These are phyloP conservation scores for Aphelenchoides fujianensis DNA, from an alignment of 1,140 invertebrate genomes.

Conservation along the genomic window DNA sequence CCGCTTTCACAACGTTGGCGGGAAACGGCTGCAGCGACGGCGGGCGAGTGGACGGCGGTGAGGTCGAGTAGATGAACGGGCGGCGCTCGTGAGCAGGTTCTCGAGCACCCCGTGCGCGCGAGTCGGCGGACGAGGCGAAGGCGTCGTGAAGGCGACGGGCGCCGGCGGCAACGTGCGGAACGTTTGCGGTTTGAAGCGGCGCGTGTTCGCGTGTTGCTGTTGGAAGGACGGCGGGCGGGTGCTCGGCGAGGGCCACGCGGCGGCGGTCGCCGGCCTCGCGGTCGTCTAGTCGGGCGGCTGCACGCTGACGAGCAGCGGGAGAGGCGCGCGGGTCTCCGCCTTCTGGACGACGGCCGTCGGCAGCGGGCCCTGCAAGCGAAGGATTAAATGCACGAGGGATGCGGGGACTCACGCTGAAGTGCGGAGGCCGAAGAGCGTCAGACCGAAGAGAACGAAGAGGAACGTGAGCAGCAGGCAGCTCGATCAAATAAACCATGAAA, in stretches of 20 bases:
- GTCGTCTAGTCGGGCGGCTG: too few species aligned
- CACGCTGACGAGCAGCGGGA: too few species aligned
- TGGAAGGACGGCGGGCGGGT: too few species aligned
- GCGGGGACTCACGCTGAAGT: not conserved
- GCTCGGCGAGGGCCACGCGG: too few species aligned
- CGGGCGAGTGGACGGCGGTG: conserved; percentile 7
- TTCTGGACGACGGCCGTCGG: not conserved
- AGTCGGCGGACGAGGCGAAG: not conserved
- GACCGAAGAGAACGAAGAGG: not conserved
- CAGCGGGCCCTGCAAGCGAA: not conserved
- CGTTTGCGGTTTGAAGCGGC: too few species aligned
- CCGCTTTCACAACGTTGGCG: not conserved
- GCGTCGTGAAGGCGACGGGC: not conserved
- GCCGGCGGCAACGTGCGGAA: not conserved
- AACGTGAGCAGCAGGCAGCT: not conserved
- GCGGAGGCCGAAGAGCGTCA: not conserved
- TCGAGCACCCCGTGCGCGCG: not conserved
- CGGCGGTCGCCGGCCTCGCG: too few species aligned
- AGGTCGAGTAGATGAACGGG: not conserved
- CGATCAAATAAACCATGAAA: too few species aligned
- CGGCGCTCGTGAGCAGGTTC: not conserved
- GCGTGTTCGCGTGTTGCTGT: too few species aligned
- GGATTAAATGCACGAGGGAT: not conserved
- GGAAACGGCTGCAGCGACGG: not conserved
- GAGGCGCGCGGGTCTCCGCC: too few species aligned